Percentiles rank a stretch among this genome's conserved stretches.
phyloP scores from a whole-genome alignment of 1,140 invertebrate species.

The Bradynema listronoti region DNA sequence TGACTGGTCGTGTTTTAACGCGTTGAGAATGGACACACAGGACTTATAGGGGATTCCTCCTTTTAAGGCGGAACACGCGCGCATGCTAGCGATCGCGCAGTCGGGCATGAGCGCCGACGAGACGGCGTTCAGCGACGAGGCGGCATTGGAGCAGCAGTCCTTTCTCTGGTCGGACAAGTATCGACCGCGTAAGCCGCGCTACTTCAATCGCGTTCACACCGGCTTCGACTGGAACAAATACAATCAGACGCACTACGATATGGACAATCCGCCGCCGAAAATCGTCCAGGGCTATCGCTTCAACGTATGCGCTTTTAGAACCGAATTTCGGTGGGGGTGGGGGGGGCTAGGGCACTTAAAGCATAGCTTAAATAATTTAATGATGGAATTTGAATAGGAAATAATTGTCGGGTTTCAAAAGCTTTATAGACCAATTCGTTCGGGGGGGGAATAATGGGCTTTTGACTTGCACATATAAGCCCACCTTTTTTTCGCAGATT shows the following conservation, averaged over 20 bases:
- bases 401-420: too few species aligned
- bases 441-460: too few species aligned
- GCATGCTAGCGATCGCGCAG: conserved; percentile 47
- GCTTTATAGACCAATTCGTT: too few species aligned
- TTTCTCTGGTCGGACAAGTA: conserved; percentile 98
- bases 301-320: conserved; percentile 65
- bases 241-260: conserved; percentile 99
- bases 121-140: conserved; percentile 83
- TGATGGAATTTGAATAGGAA: too few species aligned
- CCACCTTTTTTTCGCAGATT: conserved; percentile 64
- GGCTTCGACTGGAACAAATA: conserved; percentile 99
- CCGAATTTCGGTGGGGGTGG: too few species aligned
- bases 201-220: conserved; percentile 81
- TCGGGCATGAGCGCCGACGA: conserved; percentile 66
- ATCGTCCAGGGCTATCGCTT: conserved; percentile 99
- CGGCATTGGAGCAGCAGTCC: conserved; percentile 69
- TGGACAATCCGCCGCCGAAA: conserved; percentile 99
- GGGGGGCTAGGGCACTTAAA: too few species aligned
- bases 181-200: conserved; percentile 86
- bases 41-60: too few species aligned
- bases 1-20: not conserved
- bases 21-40: too few species aligned
- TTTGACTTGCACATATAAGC: not conserved
- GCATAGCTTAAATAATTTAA: too few species aligned
- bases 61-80: conserved; percentile 38